Evolutionary conservation across 2,113 vertebrate genomes (phyloP).

Genomic region (western clawed frog (Xenopus tropicalis)): UCB_Xtro_10.0 CM004443.2:208492001-208492500

Average conservation of each 20-base stretch:
- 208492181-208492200: conserved; percentile 20
- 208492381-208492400: no score
- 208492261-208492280: conserved; percentile 68
- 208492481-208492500: background rate
- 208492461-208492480: conserved; percentile 8
- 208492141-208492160: no score
- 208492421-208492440: conserved; percentile 35
- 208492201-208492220: conserved; percentile 48
- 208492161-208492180: background rate
- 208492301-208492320: conserved; percentile 61
- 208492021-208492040: no score
- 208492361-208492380: conserved; percentile 54
- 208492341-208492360: conserved; percentile 56
- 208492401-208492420: conserved; percentile 6
- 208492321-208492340: conserved; percentile 58
- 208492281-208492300: conserved; percentile 65
- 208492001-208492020: no score
- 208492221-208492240: conserved; percentile 65
- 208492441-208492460: conserved; percentile 16
- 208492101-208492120: no score
- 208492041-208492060: no score
- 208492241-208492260: conserved; percentile 53
- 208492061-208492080: no score
- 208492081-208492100: no score
- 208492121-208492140: no score